These are phyloP conservation scores for Hirtodrosophila cameraria DNA, from an alignment of 2,888 invertebrate species.

Conservation along the genomic window DNA sequence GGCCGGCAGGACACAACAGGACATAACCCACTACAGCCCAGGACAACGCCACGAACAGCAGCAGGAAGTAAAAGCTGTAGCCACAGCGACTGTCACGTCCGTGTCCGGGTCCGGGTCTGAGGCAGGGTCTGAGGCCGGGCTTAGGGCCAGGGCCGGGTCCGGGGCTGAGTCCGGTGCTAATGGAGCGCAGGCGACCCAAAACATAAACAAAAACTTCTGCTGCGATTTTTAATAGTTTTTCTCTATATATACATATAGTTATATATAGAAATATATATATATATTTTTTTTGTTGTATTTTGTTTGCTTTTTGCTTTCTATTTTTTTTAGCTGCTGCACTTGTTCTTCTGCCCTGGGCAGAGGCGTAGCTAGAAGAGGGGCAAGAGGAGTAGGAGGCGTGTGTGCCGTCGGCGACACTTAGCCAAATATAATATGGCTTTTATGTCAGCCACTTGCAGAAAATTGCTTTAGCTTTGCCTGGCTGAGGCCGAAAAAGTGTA, in stretches of 20 bases:
- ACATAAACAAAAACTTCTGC: slow-evolving; percentile 76
- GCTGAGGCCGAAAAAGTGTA: neutral
- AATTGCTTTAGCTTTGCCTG: slow-evolving; percentile 61
- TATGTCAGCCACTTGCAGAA: slow-evolving; percentile 77
- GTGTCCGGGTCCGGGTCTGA: no score
- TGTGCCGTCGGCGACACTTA: slow-evolving; percentile 73
- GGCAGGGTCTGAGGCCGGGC: no score
- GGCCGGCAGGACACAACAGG: slow-evolving; percentile 6
- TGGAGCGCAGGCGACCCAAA: slow-evolving; percentile 70
- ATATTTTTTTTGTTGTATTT: slow-evolving; percentile 7
- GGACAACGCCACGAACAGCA: slow-evolving; percentile 4
- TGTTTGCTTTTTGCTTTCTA: slow-evolving; percentile 11
- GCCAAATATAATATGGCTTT: slow-evolving; percentile 78
- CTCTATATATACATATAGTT: slow-evolving; percentile 14
- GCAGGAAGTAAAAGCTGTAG: slow-evolving; percentile 1
- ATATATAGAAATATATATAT: neutral
- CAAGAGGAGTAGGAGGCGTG: slow-evolving; percentile 23
- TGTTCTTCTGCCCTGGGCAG: neutral
- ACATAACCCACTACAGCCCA: neutral
- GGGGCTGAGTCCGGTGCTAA: no score
- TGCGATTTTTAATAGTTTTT: slow-evolving; percentile 75
- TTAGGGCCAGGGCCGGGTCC: no score
- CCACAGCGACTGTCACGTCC: slow-evolving; percentile 59
- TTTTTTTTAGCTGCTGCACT: slow-evolving; percentile 24
- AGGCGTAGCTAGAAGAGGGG: neutral